Evolutionary conservation across 2,797 vertebrate genomes (phyloP).

Genomic region (Coluber constrictor): DNA sequence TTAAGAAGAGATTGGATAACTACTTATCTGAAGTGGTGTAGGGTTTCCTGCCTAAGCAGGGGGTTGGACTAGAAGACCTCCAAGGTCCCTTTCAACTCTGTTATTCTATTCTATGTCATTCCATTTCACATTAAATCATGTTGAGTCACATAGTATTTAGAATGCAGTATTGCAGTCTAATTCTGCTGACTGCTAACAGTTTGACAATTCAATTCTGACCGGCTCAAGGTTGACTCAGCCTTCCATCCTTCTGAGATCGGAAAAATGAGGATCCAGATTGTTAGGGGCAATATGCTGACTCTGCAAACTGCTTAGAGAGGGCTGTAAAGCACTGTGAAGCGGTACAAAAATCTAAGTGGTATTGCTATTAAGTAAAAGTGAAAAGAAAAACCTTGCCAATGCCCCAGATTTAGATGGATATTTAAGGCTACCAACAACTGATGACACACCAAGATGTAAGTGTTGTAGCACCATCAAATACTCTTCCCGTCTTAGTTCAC

Average conservation of each 20-base stretch:
- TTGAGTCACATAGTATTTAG: neutral
- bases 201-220: neutral
- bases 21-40: no score
- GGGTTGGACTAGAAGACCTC: no score
- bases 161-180: neutral
- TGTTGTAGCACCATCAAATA: neutral
- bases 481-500: neutral
- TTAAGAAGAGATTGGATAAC: no score
- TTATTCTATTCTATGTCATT: no score
- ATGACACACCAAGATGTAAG: neutral
- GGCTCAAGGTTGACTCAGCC: neutral
- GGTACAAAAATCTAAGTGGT: neutral
- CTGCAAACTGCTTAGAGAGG: neutral
- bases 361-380: neutral
- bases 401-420: neutral
- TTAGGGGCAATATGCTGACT: neutral
- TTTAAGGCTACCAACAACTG: neutral
- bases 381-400: neutral
- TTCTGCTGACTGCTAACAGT: neutral
- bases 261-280: neutral
- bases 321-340: neutral
- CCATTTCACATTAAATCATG: neutral
- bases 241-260: neutral
- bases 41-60: no score
- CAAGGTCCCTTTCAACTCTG: no score